Evolutionary conservation across 1,140 invertebrate genomes (phyloP), one percentile per base, ranked within the genome.

Genomic region (Brachionus manjavacas): DNA sequence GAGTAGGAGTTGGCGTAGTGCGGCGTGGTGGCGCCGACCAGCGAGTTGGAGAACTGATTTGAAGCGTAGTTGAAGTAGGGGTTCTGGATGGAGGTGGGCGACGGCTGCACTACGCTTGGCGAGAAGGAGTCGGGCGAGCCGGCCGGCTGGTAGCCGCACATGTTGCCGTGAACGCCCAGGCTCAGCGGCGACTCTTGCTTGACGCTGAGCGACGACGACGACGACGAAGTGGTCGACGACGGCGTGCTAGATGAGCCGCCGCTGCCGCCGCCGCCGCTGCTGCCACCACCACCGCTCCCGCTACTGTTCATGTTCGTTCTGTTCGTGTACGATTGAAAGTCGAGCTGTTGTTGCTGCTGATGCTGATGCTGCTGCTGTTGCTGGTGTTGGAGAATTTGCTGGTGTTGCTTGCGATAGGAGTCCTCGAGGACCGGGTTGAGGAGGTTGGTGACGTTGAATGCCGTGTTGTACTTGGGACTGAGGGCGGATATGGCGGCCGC

Each of bases 391-490:
- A 49, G 35, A 1, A 49, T 46, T 39, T 64, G 52, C 31, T 16
- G 28, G 12, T 81, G 79, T 43, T 81, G 79, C n/a, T 81, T 81
- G 20, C 64, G 52, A 25, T 81, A 81, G 2, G 79, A 81, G 14
- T 81, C 79, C 11, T 81, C 79, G 49, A 81, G 23, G 31, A 81
- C 79, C 64, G 79, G 79, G 25, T 81, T 81, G 16, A 81, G 41
- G 0, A 81, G 52, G 39, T 64, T 81, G 41, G 79, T 81, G 2
- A 81, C 79, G 39, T 64, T 81, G 41, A 81, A 81, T 9, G 79
- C 79, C 35, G 52, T 81, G 52, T 81, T 81, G 79, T 81, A 81
- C 20, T 81, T 81, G 79, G 79, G 79, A 60, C 49, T 60, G 8
- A 81, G 64, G 1, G 79, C 79, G 3, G 64, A 64, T 14, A 68